Evolutionary conservation across 2,888 invertebrate species (phyloP), one percentile per base, ranked within the genome.

Genomic region (Stenotaenia linearis): DNA sequence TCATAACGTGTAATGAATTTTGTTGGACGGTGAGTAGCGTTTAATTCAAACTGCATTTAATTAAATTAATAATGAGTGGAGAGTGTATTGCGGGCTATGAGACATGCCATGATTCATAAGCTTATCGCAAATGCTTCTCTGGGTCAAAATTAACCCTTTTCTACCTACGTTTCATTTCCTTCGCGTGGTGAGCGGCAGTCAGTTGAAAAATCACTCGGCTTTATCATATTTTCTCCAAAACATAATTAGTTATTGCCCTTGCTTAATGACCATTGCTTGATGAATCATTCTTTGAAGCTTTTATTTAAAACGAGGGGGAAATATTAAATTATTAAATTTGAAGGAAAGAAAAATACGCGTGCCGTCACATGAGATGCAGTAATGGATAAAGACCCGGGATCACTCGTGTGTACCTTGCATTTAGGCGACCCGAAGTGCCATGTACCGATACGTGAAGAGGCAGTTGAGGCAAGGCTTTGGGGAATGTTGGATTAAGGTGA

Each of bases 1-100:
- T 61, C 61, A 61, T 61, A 61, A 61, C 61, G 15, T 61, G 61
- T 61, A 61, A 61, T 61, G 61, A 61, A 61, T 61, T 61, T 61
- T 28, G 25, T 28, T 25, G 61, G 61, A 61, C 25, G 61, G 61
- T 61, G 61, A 25, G 61, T 25, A 25, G 25, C 61, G 15, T 61
- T 61, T 61, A 61, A 61, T 61, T 61, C 61, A 61, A 61, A 61
- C 25, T 61, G 61, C 28, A 61, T 61, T 61, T 61, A 61, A 61
- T 61, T 61, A 61, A 61, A 61, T 61, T 61, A 61, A 61, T 61
- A 61, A 61, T 61, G 61, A 61, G 23, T 2, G 25, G 61, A 3
- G 61, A 61, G 61, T 61, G 23, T 61, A 61, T 45, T 61, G 61
- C 28, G 25, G 56, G 25, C 10, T 61, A 61, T 61, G 61, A 61